Evolutionary conservation across 2,113 vertebrate species (phyloP).

Genomic region (Uropsilus gracilis): DNA sequence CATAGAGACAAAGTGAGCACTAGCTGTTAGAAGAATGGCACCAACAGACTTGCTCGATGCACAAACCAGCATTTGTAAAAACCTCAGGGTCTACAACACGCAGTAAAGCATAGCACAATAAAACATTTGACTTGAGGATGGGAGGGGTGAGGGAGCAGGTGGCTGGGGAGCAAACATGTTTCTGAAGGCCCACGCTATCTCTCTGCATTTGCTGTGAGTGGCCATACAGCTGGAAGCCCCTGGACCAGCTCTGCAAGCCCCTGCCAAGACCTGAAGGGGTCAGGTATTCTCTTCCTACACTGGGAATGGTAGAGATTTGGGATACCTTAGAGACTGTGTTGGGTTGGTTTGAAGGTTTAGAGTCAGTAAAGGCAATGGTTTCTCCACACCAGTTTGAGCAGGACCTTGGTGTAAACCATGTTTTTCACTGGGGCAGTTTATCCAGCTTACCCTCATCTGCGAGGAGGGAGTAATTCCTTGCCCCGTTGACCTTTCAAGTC

Average conservation of each 20-base stretch:
- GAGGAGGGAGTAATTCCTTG: accelerated
- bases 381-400: background rate
- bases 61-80: too few relatives aligned
- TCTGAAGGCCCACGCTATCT: background rate
- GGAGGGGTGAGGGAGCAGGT: accelerated
- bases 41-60: too few relatives aligned
- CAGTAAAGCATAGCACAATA: too few relatives aligned
- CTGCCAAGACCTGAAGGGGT: background rate
- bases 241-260: background rate
- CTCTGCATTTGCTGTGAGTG: background rate
- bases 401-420: background rate
- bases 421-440: background rate
- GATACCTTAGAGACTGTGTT: background rate
- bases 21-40: too few relatives aligned
- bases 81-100: too few relatives aligned
- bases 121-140: too few relatives aligned
- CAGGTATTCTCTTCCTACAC: background rate
- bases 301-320: background rate
- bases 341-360: background rate
- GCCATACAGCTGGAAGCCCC: accelerated
- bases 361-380: background rate
- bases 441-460: background rate
- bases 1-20: too few relatives aligned
- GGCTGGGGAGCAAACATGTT: background rate
- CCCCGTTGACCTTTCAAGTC: too few relatives aligned